Base-by-base conservation (phyloP, 2,797 vertebrate species). In the Mastacembelus armatus region DNA sequence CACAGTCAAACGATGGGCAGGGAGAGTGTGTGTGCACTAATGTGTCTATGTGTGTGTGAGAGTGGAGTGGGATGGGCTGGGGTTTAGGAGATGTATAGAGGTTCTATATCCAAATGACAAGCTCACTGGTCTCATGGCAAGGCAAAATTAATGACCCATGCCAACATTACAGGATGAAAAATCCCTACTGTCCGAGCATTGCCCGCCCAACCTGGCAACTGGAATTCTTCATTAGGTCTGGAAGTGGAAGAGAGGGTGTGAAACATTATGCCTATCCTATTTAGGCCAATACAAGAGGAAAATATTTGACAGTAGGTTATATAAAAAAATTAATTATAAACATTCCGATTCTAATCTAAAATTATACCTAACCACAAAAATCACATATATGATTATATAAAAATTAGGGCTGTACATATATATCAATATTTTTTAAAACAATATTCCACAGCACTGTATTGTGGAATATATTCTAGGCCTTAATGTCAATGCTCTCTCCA, bases 71-170 rank as follows among this genome's bases (percentile, higher is more conserved):
- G 51, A 14, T 58, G 39, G 44, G 71, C 38, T 73, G 77, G 84
- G 88, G 83, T 79, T 88, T 87, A 89, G 90, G 90, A 94, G 91
- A 93, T 92, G 90, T 93, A 94, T 94, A 93, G 94, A 93, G 92
- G 91, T 93, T 90, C 92, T 93, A 87, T 93, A 93, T 89, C 89
- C 92, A 94, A 94, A 94, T 93, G 94, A 94, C 92, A 95, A 95
- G 93, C 90, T 88, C 89, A 92, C 80, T 91, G 94, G 93, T 95
- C 94, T 93, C 91, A 91, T 95, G 94, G 94, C 94, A 94, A 94
- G 92, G 82, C 89, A 92, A 93, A 95, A 95, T 94, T 96, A 96
- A 96, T 96, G 95, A 96, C 92, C 95, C 92, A 84, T 94, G 93
- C 93, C 92, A 93, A 95, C 94, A 95, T 94, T 91, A 93, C 92